Conservation (phyloP, 2,113 vertebrate genomes). For the Chiloscyllium plagiosum region DNA sequence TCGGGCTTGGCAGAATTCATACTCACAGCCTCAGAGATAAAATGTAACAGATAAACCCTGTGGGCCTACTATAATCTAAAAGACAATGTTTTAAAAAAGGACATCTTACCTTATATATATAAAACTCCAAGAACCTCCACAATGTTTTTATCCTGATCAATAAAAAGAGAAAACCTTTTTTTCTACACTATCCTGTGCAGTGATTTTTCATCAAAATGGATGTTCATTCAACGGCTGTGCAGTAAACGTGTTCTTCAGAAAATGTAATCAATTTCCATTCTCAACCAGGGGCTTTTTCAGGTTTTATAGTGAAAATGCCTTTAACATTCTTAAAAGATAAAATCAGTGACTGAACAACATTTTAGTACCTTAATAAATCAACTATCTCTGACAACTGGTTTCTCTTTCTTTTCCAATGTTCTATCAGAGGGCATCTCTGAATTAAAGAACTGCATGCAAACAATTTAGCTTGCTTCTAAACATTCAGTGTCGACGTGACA, state of each 20-base stretch:
- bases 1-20: neutral
- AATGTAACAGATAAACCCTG: neutral
- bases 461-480: neutral
- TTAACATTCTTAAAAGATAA: slow-evolving; percentile 19
- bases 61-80: neutral
- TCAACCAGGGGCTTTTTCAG: slow-evolving; percentile 11
- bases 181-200: neutral
- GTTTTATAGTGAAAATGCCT: slow-evolving; percentile 9
- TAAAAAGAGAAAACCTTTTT: neutral
- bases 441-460: slow-evolving; percentile 26
- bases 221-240: neutral
- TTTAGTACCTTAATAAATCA: slow-evolving; percentile 28
- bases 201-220: slow-evolving; percentile 28
- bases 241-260: neutral
- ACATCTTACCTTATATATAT: neutral
- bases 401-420: neutral
- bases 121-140: neutral
- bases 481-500: neutral
- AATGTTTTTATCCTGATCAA: neutral
- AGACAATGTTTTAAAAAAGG: slow-evolving; percentile 6
- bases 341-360: neutral
- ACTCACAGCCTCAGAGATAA: neutral
- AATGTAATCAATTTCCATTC: slow-evolving; percentile 29
- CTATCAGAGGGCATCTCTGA: slow-evolving; percentile 36
- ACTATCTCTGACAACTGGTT: neutral